Conservation (phyloP, 1,140 invertebrate species). For the Teleogryllus occipitalis region DNA sequence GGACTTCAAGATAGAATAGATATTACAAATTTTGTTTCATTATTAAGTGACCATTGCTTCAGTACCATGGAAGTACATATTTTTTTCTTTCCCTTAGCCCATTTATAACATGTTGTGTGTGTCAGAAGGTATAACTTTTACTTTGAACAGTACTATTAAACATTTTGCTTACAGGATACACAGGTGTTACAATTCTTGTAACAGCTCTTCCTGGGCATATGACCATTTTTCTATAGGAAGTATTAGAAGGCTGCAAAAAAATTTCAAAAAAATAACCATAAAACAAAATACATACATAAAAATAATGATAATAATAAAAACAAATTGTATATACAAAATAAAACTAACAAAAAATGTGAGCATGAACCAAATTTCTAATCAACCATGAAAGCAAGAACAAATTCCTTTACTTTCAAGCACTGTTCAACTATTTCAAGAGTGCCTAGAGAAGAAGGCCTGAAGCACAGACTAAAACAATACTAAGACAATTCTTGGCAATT, state of each 20-base stretch:
- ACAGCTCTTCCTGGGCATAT: background rate
- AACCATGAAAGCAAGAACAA: no score
- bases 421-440: no score
- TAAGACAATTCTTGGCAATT: no score
- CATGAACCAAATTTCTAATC: background rate
- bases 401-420: no score
- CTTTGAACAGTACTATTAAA: background rate
- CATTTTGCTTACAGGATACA: background rate
- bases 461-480: no score
- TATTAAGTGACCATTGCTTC: background rate
- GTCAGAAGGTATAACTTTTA: background rate
- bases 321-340: background rate
- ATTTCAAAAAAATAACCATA: background rate
- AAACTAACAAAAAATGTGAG: background rate
- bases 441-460: no score
- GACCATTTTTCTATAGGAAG: background rate
- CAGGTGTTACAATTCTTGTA: background rate
- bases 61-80: background rate
- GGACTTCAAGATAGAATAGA: no score
- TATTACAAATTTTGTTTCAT: background rate
- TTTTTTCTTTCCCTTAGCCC: background rate
- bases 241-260: background rate
- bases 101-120: background rate
- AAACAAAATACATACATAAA: background rate
- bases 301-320: background rate